Evolutionary conservation across 2,888 invertebrate genomes (phyloP).

Genomic region (Elmis aenea): DNA sequence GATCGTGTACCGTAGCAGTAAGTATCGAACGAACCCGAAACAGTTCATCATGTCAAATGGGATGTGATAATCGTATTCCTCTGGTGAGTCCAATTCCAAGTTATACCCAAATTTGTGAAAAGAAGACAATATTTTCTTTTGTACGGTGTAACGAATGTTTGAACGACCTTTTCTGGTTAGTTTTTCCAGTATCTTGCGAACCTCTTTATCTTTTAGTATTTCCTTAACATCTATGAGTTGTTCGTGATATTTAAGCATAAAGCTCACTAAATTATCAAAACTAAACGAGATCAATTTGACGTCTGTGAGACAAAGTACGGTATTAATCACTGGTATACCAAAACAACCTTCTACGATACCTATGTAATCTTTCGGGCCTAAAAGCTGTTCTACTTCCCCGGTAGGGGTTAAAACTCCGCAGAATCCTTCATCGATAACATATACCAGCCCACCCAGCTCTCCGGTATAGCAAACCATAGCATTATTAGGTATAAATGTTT

Average conservation of each 20-base stretch:
- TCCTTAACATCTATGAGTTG: too few species aligned
- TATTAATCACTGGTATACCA: constrained; percentile 3
- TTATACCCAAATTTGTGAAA: constrained; percentile 15
- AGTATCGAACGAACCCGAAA: constrained; percentile 12
- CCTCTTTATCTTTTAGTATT: too few species aligned
- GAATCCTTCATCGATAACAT: constrained; percentile 9
- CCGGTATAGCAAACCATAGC: too few species aligned
- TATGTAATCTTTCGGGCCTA: not conserved
- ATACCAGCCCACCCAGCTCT: constrained; percentile 9
- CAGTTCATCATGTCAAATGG: constrained; percentile 20
- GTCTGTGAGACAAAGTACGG: constrained; percentile 14
- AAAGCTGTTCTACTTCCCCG: not conserved
- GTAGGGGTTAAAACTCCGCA: constrained; percentile 1
- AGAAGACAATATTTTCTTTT: too few species aligned
- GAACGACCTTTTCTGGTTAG: not conserved
- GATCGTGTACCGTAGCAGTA: constrained; percentile 20
- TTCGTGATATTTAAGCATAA: constrained; percentile 1
- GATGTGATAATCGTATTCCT: constrained; percentile 24
- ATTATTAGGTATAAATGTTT: too few species aligned
- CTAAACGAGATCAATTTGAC: constrained; percentile 11
- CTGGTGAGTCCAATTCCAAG: constrained; percentile 13
- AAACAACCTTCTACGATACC: constrained; percentile 6
- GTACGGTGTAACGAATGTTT: not conserved
- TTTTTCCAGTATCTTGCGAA: not conserved
- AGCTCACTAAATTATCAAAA: not conserved